A percentile compares a stretch with the other conserved stretches of the same genome.
Evolutionary conservation across 2,888 invertebrate species (phyloP).

Genomic region (Monopis laevigella): DNA sequence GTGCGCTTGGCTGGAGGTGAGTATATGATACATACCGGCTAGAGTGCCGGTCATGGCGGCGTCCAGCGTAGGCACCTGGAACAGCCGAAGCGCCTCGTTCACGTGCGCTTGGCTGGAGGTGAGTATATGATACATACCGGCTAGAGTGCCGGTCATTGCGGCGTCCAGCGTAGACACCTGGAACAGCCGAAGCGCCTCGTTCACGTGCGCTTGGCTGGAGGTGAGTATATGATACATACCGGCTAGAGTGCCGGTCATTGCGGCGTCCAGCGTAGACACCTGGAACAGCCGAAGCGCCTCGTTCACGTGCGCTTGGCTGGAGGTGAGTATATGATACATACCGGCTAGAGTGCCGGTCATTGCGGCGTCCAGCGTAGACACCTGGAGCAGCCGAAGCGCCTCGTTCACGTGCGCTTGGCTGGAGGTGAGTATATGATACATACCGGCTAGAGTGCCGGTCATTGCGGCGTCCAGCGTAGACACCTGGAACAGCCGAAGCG

Average conservation of each 20-base stretch:
- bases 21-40: conserved; percentile 83
- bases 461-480: too few species aligned
- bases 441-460: too few species aligned
- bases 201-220: conserved; percentile 90
- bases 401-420: conserved; percentile 94
- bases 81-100: conserved; percentile 93
- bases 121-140: too few species aligned
- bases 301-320: conserved; percentile 90
- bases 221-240: too few species aligned
- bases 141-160: conserved; percentile 90
- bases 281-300: conserved; percentile 96
- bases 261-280: conserved; percentile 97
- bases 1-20: too few species aligned
- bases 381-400: conserved; percentile 94
- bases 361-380: conserved; percentile 96
- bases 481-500: too few species aligned
- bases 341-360: conserved; percentile 91
- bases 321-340: too few species aligned
- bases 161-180: conserved; percentile 98
- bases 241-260: conserved; percentile 89
- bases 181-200: conserved; percentile 94
- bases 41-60: conserved; percentile 94
- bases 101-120: conserved; percentile 92
- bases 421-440: too few species aligned
- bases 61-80: conserved; percentile 96